Percentiles rank a stretch among this genome's conserved stretches.
Evolutionary conservation across 2,113 vertebrate genomes (phyloP).

Genomic region (Raphicerus campestris): DNA sequence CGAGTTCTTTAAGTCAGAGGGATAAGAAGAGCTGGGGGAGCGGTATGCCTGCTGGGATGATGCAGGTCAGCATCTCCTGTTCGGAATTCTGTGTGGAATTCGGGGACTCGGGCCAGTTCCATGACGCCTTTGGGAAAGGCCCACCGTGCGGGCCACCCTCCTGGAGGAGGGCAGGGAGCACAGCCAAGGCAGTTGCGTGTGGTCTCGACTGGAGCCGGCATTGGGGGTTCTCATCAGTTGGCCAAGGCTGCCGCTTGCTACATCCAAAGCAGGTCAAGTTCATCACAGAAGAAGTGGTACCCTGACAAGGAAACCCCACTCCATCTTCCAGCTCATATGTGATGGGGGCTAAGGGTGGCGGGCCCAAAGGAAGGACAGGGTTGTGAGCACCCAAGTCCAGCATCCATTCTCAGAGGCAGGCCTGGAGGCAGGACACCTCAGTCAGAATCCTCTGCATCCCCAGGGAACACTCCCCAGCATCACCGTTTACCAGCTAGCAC

Average conservation of each 20-base stretch:
- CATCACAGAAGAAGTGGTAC: constrained; percentile 23
- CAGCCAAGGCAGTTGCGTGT: background rate
- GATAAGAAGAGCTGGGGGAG: no score
- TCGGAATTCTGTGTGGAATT: background rate
- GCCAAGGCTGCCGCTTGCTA: background rate
- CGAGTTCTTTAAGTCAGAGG: background rate
- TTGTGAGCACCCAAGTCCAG: background rate
- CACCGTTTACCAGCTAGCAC: background rate
- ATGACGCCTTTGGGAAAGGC: background rate
- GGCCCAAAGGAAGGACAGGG: no score
- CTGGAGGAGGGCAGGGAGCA: accelerated
- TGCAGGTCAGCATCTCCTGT: background rate
- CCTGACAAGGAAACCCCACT: background rate
- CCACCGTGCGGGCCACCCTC: background rate
- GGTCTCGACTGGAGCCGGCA: background rate
- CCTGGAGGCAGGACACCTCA: no score
- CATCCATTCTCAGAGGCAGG: accelerated
- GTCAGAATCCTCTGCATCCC: accelerated
- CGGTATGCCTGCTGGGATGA: background rate
- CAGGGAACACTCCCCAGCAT: accelerated
- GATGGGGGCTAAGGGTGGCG: background rate
- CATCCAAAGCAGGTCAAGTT: constrained; percentile 1
- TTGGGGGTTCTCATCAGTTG: background rate
- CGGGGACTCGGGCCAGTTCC: background rate
- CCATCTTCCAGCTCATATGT: background rate